Evolutionary conservation across 2,113 vertebrate genomes (phyloP), one percentile per base, ranked within the genome.

Genomic region (Cichladusa arquata): DNA sequence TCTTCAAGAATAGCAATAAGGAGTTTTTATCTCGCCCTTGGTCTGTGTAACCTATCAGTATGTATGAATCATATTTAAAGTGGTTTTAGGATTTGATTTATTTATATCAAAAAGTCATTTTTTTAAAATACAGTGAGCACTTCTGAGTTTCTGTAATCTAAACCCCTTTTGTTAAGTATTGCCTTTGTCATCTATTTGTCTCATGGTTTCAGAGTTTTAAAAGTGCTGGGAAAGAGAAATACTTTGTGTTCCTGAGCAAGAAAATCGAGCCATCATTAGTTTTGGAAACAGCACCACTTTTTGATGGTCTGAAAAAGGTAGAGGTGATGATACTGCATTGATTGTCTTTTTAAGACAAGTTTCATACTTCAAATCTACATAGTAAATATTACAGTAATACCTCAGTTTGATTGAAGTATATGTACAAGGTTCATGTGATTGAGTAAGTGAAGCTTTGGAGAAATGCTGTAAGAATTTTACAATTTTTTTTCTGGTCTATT

Each of bases 301-400:
- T 87, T 12, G 88, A 97, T 36, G 25, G 45, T 28, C 87, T 99
- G 76, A 98, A 98, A 97, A 97, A 98, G 98, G 99, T 99, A 95
- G 92, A 28, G 6, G 16, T 65, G 14, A 26, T 65, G 25, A 8
- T 9, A 18, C 45, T 72, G 16, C 8, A 25, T 4, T 15, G 29
- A 25, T 40, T 50, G 17, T 57, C 13, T 86, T 65, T 34, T 28
- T 60, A 81, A 56, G 24, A 42, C 22, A 48, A 47, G 5, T 82
- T 29, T 45, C 5, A 1, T 28, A 15, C 16, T 17, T 25, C 9
- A 80, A 11, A 6, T 56, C 45, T 10, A 11, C 26, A 12, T 51
- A 51, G 9, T 62, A 56, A 57, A 38, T 86, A 23, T 11, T 72
- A 8, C 6, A 51, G 16, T 34, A 54, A 13, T 64, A 48, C 2